Evolutionary conservation across 2,797 vertebrate species (phyloP), one percentile per base, ranked within the genome.

Genomic region (Adrianichthys oophorus): DNA sequence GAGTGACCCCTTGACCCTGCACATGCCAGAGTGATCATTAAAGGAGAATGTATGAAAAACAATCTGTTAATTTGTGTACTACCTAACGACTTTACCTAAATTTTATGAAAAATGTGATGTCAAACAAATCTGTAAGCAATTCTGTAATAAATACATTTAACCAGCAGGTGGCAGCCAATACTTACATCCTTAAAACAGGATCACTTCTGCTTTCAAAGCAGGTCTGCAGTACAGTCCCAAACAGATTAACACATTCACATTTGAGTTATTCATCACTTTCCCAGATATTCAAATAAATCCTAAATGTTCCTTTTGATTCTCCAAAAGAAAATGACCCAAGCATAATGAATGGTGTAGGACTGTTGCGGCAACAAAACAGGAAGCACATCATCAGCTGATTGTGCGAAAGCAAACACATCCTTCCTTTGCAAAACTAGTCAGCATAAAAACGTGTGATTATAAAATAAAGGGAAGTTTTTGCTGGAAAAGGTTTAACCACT

Each of bases 301-400:
- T 41, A 37, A 64, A 63, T 58, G 49, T 29, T 19, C 7, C 6
- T 29, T 4, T 1, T 6, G 24, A 19, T 26, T 55, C 24, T 24
- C 10, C 47, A 52, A 42, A 26, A 59, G 37, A 26, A 4, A 12
- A 37, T 46, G 41, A 60, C 15, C 3, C 14, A 40, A 42, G 44
- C 26, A 3, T 23, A 1, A 59, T 64, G 57, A 79, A 68, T 68
- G 62, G 62, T 50, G 74, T 49, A 78, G 77, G 82, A 67, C 78
- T 50, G 66, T n/a, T 37, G 41, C 40, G 45, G 44, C 74, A 66
- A 64, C 62, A 54, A 48, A 70, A 48, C 65, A 88, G 91, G 90
- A 91, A 90, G 54, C 65, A 5, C 4, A 63, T 52, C 68, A 77
- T 89, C 89, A 91, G 78, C 84, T 92, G 85, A 88, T 71, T 82